Evolutionary conservation across 2,888 invertebrate species (phyloP).

Genomic region (Caenorhabditis angaria): DNA sequence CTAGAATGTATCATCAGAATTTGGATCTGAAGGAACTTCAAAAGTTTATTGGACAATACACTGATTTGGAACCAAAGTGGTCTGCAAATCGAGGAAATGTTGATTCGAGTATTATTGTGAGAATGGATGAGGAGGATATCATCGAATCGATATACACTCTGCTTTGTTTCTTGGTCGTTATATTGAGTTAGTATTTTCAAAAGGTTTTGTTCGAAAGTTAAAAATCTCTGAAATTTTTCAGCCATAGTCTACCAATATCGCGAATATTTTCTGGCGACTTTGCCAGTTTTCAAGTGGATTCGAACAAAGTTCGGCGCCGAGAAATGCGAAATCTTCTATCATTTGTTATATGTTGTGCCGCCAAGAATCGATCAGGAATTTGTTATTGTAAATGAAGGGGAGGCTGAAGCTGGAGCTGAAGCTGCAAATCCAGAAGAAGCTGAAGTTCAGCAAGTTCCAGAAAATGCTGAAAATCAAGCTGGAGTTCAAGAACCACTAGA

Average conservation of each 20-base stretch:
- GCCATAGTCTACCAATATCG: conserved; percentile 34
- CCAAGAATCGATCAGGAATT: conserved; percentile 14
- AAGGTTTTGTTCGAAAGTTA: not conserved
- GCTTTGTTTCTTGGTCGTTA: conserved; percentile 12
- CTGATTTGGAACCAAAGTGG: conserved; percentile 22
- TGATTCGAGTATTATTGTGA: not conserved
- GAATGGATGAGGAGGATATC: conserved; percentile 7
- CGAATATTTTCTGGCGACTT: conserved; percentile 18
- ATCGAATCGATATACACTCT: not conserved
- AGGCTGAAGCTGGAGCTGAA: conserved; percentile 9
- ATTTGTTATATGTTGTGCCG: conserved; percentile 28
- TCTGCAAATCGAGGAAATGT: not conserved
- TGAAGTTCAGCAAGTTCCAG: not conserved
- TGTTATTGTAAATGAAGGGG: conserved; percentile 8
- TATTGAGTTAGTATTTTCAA: conserved; percentile 16
- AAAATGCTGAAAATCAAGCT: not conserved
- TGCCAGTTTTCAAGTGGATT: conserved; percentile 25
- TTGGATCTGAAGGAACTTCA: conserved; percentile 11
- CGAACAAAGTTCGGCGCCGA: conserved; percentile 26
- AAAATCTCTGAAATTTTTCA: conserved; percentile 18
- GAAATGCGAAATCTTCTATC: conserved; percentile 30
- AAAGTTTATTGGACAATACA: conserved; percentile 17
- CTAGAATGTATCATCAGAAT: conserved; percentile 79
- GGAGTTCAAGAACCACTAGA: not conserved
- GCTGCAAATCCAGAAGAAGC: not conserved